Percentiles rank a stretch among this genome's conserved stretches.
These are phyloP conservation scores for Brachyhypopomus occidentalis DNA, from an alignment of 2,113 vertebrate species.

Conservation along the genomic window DNA sequence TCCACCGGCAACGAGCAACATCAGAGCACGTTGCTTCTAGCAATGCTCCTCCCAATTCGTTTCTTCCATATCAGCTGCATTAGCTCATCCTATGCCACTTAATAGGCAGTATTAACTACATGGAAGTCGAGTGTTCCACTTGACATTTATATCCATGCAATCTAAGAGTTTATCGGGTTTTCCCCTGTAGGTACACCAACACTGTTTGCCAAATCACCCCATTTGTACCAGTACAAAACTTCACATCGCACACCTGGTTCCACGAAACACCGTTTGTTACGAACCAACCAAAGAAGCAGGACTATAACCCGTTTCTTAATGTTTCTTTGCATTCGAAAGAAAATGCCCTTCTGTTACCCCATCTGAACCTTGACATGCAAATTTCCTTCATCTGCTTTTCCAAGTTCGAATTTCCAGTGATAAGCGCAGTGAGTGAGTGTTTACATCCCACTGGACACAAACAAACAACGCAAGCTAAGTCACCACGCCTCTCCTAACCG, in stretches of 20 bases:
- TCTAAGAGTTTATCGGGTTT: neutral
- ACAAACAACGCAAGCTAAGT: conserved; percentile 69
- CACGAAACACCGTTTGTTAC: conserved; percentile 50
- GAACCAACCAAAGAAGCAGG: conserved; percentile 46
- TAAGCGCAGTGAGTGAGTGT: conserved; percentile 69
- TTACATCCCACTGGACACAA: conserved; percentile 70
- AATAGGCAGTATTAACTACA: neutral
- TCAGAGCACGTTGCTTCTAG: neutral
- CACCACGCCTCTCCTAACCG: conserved; percentile 72
- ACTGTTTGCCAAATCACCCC: neutral
- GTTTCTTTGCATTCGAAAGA: conserved; percentile 9
- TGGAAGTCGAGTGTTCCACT: too few relatives aligned
- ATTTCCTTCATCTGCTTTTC: conserved; percentile 69
- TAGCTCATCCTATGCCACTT: neutral
- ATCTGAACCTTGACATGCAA: conserved; percentile 67
- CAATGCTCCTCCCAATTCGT: neutral
- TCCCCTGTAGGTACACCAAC: neutral
- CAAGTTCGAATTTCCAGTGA: conserved; percentile 72
- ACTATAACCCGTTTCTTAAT: neutral
- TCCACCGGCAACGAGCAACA: neutral
- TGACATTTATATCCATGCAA: too few relatives aligned
- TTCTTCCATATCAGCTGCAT: neutral
- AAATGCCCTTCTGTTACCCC: conserved; percentile 39
- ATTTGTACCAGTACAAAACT: neutral
- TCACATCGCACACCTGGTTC: neutral